Evolutionary conservation across 2,888 invertebrate species (phyloP).

Genomic region (Acanthosepion esculentum): DNA sequence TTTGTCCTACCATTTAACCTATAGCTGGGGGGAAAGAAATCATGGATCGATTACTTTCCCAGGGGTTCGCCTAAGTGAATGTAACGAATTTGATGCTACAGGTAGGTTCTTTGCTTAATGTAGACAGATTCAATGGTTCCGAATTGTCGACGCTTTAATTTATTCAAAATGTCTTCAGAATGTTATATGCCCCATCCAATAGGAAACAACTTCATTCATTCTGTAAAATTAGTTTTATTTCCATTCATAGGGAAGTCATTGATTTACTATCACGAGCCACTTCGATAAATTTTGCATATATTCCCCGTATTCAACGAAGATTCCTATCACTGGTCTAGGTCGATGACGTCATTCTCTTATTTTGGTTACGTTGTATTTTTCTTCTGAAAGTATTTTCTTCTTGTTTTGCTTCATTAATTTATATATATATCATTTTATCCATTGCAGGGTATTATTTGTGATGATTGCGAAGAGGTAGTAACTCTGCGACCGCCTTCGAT

Average conservation of each 20-base stretch:
- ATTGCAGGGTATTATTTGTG: constrained; percentile 42
- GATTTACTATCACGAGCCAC: not conserved
- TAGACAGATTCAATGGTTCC: too few relatives aligned
- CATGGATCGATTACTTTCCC: too few relatives aligned
- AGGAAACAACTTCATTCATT: not conserved
- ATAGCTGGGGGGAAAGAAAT: too few relatives aligned
- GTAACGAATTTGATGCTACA: too few relatives aligned
- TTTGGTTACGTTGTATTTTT: not conserved
- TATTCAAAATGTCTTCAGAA: not conserved
- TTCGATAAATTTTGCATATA: not conserved
- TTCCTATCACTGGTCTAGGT: not conserved
- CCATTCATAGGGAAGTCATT: not conserved
- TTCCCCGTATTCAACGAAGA: not conserved
- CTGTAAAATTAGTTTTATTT: not conserved
- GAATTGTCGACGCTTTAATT: too few relatives aligned
- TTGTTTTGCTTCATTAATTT: not conserved
- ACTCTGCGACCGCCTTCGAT: not conserved
- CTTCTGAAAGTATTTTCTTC: not conserved
- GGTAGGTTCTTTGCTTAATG: too few relatives aligned
- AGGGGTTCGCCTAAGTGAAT: too few relatives aligned
- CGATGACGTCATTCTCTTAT: not conserved
- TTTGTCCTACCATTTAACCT: too few relatives aligned
- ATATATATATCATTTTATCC: not conserved
- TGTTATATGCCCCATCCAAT: not conserved
- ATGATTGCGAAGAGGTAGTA: constrained; percentile 41